Base-by-base conservation (phyloP, 2,888 invertebrate species). In the Eilema sororculum region DNA sequence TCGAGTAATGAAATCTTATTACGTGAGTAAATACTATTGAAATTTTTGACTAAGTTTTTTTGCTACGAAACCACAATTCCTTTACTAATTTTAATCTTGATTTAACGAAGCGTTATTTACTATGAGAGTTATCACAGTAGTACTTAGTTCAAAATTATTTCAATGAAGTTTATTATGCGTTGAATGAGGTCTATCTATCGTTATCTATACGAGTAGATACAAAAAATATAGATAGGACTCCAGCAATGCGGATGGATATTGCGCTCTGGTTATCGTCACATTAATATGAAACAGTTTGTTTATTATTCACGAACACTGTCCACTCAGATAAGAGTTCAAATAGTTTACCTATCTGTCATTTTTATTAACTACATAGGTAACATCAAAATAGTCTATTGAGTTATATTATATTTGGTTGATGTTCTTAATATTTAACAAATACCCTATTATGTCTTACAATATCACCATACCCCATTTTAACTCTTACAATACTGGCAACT, bases 1-100 rank as follows among this genome's bases (percentile, higher is more conserved):
- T n/a, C 8, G n/a, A n/a, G 20, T 52, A 52, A 58, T 58, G 57
- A 58, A 58, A 30, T 60, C 25, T 60, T 30, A 60, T 28, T 60
- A 60, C n/a, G 9, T 9, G n/a, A 33, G 6, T 60, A 60, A 20
- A 33, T 52, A 52, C 6, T 52, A n/a, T n/a, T 46, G 20, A 8
- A 52, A n/a, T 52, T 52, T 6, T 46, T 20, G 20, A 0, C 20
- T 13, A 20, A 46, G 6, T 52, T 52, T 46, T 46, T 8, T n/a
- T 52, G 0, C 5, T 46, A 46, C 20, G 4, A 41, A 52, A n/a
- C 16, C 41, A 41, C 3, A 41, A 16, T 41, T 16, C 41, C 16
- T 16, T 41, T 37, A 37, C 33, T 1, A 41, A 4, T 16, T 41
- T 16, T 41, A 13, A 41, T 41, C 16, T 16, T 41, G 16, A 52